phyloP scores from a whole-genome alignment of 1,140 invertebrate genomes.

The Cheumatopsyche charites region DNA sequence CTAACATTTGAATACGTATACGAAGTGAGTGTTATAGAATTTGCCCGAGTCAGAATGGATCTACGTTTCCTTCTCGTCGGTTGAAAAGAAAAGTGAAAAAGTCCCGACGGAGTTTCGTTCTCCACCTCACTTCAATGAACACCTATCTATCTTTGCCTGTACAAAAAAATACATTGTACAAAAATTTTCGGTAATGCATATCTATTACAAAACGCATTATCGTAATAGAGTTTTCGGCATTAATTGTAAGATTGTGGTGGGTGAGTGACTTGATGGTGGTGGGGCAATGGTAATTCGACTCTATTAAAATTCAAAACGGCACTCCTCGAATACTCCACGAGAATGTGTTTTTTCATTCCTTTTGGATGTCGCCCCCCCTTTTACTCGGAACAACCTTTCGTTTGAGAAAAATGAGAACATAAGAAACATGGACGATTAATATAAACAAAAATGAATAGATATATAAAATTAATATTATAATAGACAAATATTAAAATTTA shows the following conservation, averaged over 20 bases:
- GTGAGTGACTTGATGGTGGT: slow-evolving; percentile 42
- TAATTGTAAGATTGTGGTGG: slow-evolving; percentile 27
- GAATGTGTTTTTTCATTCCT: slow-evolving; percentile 36
- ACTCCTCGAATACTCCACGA: slow-evolving; percentile 27
- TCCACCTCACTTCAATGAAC: not conserved
- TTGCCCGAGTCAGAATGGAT: slow-evolving; percentile 3
- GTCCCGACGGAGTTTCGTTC: not conserved
- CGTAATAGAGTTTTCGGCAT: slow-evolving; percentile 39
- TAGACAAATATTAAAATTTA: no score
- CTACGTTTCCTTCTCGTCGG: slow-evolving; percentile 15
- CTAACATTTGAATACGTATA: not conserved
- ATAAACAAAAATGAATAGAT: not conserved
- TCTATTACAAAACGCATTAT: slow-evolving; percentile 48
- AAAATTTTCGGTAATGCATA: slow-evolving; percentile 45
- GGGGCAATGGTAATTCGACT: slow-evolving; percentile 44
- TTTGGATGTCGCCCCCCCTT: slow-evolving; percentile 27
- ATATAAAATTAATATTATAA: no score
- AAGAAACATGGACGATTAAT: not conserved
- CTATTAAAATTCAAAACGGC: slow-evolving; percentile 49
- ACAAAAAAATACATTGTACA: slow-evolving; percentile 30
- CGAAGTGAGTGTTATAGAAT: slow-evolving; percentile 7
- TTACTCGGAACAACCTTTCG: slow-evolving; percentile 2
- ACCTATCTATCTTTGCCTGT: not conserved
- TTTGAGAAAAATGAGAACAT: not conserved
- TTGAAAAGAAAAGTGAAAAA: slow-evolving; percentile 10